Percentiles rank a stretch among this genome's conserved stretches.
These are phyloP conservation scores for Bettongia penicillata DNA, from an alignment of 2,113 vertebrate species.

Conservation along the genomic window DNA sequence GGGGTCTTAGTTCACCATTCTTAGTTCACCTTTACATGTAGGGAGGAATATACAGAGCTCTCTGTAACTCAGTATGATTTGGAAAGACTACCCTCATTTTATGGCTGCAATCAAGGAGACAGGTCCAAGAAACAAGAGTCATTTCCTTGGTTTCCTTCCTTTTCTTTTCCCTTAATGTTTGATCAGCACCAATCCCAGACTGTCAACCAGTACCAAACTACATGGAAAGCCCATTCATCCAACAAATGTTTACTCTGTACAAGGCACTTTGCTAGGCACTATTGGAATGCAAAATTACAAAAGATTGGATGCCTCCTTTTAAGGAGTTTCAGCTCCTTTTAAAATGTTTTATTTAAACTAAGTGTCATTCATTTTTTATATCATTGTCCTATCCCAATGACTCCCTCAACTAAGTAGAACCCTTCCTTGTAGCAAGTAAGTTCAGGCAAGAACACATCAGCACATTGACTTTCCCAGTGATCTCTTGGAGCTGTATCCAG, in stretches of 20 bases:
- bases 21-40: constrained; percentile 32
- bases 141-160: constrained; percentile 30
- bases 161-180: not conserved
- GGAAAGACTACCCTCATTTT: constrained; percentile 42
- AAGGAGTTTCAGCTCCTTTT: constrained; percentile 4
- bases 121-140: constrained; percentile 59
- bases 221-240: constrained; percentile 42
- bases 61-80: constrained; percentile 42
- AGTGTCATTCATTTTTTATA: not conserved
- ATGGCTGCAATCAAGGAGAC: constrained; percentile 56
- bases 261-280: not conserved
- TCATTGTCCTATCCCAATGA: not conserved
- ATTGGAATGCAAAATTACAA: constrained; percentile 41
- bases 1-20: constrained; percentile 32
- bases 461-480: not conserved
- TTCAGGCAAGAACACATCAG: not conserved
- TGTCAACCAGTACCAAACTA: constrained; percentile 47
- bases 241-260: constrained; percentile 6
- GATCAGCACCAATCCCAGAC: constrained; percentile 29
- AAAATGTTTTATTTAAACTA: not conserved
- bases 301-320: constrained; percentile 33
- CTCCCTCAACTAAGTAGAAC: not conserved
- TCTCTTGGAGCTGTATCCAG: not conserved
- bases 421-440: not conserved
- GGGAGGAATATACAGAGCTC: not conserved